These are phyloP conservation scores for Margaritifera margaritifera DNA, from an alignment of 2,888 invertebrate species.

Conservation along the genomic window DNA sequence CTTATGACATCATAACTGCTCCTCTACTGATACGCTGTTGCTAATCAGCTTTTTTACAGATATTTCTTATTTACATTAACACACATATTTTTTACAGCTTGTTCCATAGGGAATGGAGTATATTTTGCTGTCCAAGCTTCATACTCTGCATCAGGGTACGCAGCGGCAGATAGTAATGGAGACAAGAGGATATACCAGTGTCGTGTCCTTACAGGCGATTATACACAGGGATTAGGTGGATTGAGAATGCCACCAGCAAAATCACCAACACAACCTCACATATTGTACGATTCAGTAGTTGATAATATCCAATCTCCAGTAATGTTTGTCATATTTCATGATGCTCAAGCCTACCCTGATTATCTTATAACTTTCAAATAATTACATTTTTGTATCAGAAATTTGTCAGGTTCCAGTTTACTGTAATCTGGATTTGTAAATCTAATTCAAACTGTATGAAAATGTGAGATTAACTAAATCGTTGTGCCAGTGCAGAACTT, in stretches of 20 bases:
- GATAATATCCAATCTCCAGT: constrained; percentile 34
- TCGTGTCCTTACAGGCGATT: constrained; percentile 42
- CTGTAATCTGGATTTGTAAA: no score
- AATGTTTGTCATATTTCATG: constrained; percentile 60
- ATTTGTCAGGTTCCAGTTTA: no score
- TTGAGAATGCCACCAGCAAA: constrained; percentile 34
- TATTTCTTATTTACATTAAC: no score
- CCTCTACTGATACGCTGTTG: no score
- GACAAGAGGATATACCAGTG: constrained; percentile 33
- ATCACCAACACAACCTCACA: constrained; percentile 6
- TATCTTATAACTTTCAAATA: constrained; percentile 43
- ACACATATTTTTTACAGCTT: constrained; percentile 26
- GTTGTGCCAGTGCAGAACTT: no score
- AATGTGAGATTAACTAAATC: no score
- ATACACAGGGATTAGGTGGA: constrained; percentile 18
- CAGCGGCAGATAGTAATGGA: constrained; percentile 21
- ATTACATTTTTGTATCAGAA: no score
- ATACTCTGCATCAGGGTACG: constrained; percentile 37
- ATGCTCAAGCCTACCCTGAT: constrained; percentile 57
- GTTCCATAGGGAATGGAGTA: constrained; percentile 49
- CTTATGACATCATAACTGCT: no score
- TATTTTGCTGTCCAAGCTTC: constrained; percentile 49
- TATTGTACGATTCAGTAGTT: constrained; percentile 46
- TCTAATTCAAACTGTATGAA: no score
- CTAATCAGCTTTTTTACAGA: no score